phyloP scores from a whole-genome alignment of 2,888 invertebrate genomes.

The Tribolium freemani region DNA sequence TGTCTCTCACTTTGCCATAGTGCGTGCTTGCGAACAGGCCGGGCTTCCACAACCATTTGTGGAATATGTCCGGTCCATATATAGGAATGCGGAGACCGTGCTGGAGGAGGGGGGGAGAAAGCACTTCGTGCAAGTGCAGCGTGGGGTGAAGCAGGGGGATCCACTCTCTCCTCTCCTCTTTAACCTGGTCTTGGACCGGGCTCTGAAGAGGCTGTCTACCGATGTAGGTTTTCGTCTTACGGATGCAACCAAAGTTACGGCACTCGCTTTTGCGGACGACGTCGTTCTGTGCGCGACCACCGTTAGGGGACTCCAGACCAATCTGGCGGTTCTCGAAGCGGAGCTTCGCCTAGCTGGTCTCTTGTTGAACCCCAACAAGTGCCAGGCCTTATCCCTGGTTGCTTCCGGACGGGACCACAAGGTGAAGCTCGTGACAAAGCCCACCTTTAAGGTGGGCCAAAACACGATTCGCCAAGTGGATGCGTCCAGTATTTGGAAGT shows the following conservation, averaged over 20 bases:
- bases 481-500: not conserved
- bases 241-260: not conserved
- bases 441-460: not conserved
- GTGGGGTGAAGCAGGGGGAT: slow-evolving; percentile 3
- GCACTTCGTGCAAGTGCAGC: too few species aligned
- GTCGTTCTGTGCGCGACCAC: slow-evolving; percentile 1
- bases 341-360: not conserved
- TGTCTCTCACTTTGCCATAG: not conserved
- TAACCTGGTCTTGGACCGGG: slow-evolving; percentile 13
- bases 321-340: not conserved
- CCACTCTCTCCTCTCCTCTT: slow-evolving; percentile 2
- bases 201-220: not conserved
- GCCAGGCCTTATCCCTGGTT: not conserved
- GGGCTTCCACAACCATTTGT: too few species aligned
- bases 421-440: not conserved
- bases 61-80: not conserved
- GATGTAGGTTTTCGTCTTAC: slow-evolving; percentile 2
- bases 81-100: not conserved
- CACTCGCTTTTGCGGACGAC: not conserved
- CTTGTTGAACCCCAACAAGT: not conserved
- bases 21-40: not conserved
- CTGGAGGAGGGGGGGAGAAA: not conserved
- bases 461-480: not conserved
- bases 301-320: not conserved
- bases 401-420: slow-evolving; percentile 4